Percentiles rank a stretch among this genome's conserved stretches.
Evolutionary conservation across 2,113 vertebrate species (phyloP).

Genomic region (Mesembrinibis cayennensis): DNA sequence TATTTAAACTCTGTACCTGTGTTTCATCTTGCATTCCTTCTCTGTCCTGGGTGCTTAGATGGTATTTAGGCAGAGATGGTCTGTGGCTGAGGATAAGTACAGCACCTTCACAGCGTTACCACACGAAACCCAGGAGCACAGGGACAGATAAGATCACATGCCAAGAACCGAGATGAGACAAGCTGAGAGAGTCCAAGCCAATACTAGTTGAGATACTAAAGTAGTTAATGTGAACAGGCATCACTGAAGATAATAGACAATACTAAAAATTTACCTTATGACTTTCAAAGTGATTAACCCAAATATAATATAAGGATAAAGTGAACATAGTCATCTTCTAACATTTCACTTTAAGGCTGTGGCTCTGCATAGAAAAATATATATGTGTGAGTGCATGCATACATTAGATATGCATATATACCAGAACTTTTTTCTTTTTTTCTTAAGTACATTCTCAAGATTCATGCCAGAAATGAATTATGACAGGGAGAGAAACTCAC

Average conservation of each 20-base stretch:
- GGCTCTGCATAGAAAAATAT: not conserved
- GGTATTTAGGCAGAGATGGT: not conserved
- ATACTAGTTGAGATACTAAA: not conserved
- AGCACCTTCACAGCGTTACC: not conserved
- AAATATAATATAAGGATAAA: not conserved
- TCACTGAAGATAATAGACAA: not conserved
- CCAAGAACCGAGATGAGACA: not conserved
- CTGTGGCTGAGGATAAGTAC: not conserved
- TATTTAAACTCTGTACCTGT: not conserved
- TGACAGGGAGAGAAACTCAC: not conserved
- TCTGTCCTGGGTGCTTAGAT: not conserved
- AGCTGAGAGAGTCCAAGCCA: not conserved
- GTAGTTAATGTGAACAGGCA: not conserved
- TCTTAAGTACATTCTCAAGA: not conserved
- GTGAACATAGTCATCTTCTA: not conserved
- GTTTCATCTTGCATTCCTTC: not conserved
- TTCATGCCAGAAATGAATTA: not conserved
- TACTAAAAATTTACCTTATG: not conserved
- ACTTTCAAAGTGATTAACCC: not conserved
- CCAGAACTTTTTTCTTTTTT: not conserved
- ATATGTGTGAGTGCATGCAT: not conserved
- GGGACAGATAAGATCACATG: not conserved
- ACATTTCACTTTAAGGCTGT: not conserved
- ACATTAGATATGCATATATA: not conserved
- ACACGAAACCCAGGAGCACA: not conserved